A percentile compares a stretch with the other conserved stretches of the same genome.
These are phyloP conservation scores for Drosophila pruinosa DNA, from an alignment of 1,140 invertebrate genomes.

Conservation along the genomic window DNA sequence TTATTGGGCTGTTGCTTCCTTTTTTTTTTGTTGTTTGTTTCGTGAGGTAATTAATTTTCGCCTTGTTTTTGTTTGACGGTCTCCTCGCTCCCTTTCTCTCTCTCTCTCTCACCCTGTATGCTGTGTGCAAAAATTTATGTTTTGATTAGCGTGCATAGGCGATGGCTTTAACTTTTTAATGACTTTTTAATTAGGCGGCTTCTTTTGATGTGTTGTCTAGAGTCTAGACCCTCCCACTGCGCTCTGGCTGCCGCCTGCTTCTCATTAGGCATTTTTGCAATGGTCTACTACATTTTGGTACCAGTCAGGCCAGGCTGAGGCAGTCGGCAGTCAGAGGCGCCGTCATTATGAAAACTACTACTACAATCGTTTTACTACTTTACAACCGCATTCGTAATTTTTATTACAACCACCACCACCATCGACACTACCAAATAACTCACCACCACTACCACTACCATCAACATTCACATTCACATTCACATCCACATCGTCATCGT, in stretches of 20 bases:
- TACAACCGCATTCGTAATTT: slow-evolving; percentile 73
- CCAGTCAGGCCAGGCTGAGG: too few species aligned
- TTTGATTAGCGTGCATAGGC: slow-evolving; percentile 70
- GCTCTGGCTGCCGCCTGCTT: background rate
- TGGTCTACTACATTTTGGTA: slow-evolving; percentile 39
- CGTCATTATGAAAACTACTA: slow-evolving; percentile 35
- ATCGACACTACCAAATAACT: slow-evolving; percentile 15
- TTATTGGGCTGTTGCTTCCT: slow-evolving; percentile 28
- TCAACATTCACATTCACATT: background rate
- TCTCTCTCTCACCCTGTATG: too few species aligned
- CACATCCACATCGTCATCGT: background rate
- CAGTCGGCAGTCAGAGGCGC: slow-evolving; percentile 19
- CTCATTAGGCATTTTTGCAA: slow-evolving; percentile 34
- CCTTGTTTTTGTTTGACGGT: slow-evolving; percentile 38
- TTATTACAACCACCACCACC: slow-evolving; percentile 66
- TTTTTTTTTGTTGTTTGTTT: slow-evolving; percentile 50
- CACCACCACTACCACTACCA: background rate
- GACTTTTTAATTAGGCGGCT: slow-evolving; percentile 74
- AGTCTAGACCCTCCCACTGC: background rate
- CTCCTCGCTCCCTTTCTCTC: background rate
- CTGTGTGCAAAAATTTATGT: slow-evolving; percentile 65
- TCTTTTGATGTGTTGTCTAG: slow-evolving; percentile 47
- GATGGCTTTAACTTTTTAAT: slow-evolving; percentile 72
- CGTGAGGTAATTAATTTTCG: slow-evolving; percentile 75
- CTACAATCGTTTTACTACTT: slow-evolving; percentile 54